Base-by-base conservation (phyloP, 1,140 invertebrate genomes). In the Polypedilum pembai region DNA sequence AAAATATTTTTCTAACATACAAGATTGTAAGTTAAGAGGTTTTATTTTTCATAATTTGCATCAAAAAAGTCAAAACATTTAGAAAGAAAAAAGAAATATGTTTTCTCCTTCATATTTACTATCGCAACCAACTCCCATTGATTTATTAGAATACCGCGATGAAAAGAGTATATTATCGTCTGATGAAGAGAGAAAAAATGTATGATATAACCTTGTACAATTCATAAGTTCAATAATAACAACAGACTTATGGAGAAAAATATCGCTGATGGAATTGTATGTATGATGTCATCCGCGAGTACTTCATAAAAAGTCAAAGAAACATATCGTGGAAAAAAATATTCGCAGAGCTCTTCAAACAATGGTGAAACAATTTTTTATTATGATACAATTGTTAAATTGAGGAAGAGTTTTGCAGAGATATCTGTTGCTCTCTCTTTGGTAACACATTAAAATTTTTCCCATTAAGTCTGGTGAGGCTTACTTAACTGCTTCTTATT, bases 121-220 rank as follows among this genome's bases (percentile, higher is more conserved):
- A 4, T 56, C 45, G n/a, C 45, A 56, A 56, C 45, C 45, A 56
- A 12, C 45, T n/a, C 45, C 45, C 45, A 56, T 56, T 56, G 45
- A 56, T 56, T 56, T n/a, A 56, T 56, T n/a, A 56, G 12, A 56
- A 56, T 8, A 56, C 45, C 24, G 24, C 24, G 24, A 33, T 33
- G 5, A 33, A 33, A 5, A 33, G 24, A 33, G 24, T 3, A 33
- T 33, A 33, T 33, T 33, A 33, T 33, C 5, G 45, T n/a, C 10
- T 15, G 45, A 15, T 56, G 45, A 56, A 56, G 45, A 56, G 45
- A 56, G 15, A n/a, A 56, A 56, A 56, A n/a, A 56, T 12, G 45
- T n/a, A 56, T 56, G 45, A n/a, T 56, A 56, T n/a, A 56, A 56
- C 45, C 45, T 56, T 56, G 45, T 12, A 56, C n/a, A 33, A 56